Evolutionary conservation across 1,140 invertebrate genomes (phyloP), one percentile per base, ranked within the genome.

Genomic region (Bicyclus anynana): DNA sequence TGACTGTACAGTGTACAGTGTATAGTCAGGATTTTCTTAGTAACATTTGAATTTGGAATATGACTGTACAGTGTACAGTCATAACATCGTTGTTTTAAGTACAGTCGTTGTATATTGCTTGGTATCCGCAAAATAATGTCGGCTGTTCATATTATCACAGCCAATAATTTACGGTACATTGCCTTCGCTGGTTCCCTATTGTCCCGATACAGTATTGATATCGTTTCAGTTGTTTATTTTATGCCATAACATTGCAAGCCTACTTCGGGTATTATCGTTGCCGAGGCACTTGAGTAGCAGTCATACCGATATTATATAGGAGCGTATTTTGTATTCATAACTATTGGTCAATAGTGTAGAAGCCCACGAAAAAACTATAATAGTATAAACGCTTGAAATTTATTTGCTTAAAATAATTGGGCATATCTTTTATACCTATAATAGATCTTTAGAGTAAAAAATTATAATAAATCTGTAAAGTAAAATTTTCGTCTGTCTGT

Each of bases 91-190:
- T 23, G 12, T 33, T 33, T 33, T 33, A 33, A 33, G 29, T 33
- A 33, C n/a, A 33, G 29, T 1, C 7, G 0, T 12, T 50, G 35
- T 58, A 40, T 40, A 20, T 52, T 42, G 54, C 47, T 53, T 33
- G 47, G 49, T 53, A 38, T 53, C 50, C 49, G 50, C 49, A 42
- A 52, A 62, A 62, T 51, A 33, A 62, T 56, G 53, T 53, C 37
- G 46, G 53, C 60, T 48, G 42, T 52, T 57, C 56, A 47, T 37
- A 59, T 57, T 63, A 63, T 63, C 61, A 54, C 55, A 50, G 37
- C 21, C 56, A 59, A 63, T 63, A 63, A 59, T 59, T 63, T 63
- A 63, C 50, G 12, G 47, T 59, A 54, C 51, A 63, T 54, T 59
- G 52, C 51, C 52, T 59, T 59, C 42, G 56, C 29, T 42, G 48